Evolutionary conservation across 2,888 invertebrate species (phyloP).

Genomic region (Amiota minor): DNA sequence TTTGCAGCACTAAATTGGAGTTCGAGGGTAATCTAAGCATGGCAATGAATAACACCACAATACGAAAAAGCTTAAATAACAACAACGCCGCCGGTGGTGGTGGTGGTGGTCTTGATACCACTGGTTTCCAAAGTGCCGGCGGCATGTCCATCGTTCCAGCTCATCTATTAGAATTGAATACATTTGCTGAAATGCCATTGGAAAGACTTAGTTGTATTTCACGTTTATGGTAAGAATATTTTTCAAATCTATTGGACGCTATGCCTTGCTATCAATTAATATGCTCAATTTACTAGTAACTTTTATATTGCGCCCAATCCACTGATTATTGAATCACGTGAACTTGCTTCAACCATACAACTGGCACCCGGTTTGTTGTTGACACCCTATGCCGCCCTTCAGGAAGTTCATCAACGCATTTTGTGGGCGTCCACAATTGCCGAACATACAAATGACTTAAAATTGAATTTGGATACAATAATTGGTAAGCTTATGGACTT

Average conservation of each 20-base stretch:
- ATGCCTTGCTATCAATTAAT: background rate
- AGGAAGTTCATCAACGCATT: constrained; percentile 70
- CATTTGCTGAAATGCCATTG: constrained; percentile 66
- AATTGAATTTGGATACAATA: constrained; percentile 68
- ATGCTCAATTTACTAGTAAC: constrained; percentile 46
- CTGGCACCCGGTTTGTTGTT: constrained; percentile 69
- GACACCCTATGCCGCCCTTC: constrained; percentile 67
- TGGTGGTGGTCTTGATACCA: constrained; percentile 40
- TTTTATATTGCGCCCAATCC: constrained; percentile 70
- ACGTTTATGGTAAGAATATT: constrained; percentile 58
- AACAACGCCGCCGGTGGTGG: constrained; percentile 19
- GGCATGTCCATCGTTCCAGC: constrained; percentile 54
- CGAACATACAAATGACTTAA: constrained; percentile 64
- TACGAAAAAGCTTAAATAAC: constrained; percentile 50
- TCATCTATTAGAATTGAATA: constrained; percentile 62
- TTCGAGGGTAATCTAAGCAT: constrained; percentile 59
- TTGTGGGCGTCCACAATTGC: constrained; percentile 70
- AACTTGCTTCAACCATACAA: constrained; percentile 68
- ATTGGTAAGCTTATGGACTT: constrained; percentile 60
- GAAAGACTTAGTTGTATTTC: constrained; percentile 63
- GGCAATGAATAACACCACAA: constrained; percentile 43
- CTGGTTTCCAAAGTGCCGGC: constrained; percentile 26
- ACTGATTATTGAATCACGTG: constrained; percentile 65
- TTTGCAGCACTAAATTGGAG: constrained; percentile 71
- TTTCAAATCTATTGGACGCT: background rate